Base-by-base conservation (phyloP, 2,888 invertebrate genomes). In the Colletes collaris region DNA sequence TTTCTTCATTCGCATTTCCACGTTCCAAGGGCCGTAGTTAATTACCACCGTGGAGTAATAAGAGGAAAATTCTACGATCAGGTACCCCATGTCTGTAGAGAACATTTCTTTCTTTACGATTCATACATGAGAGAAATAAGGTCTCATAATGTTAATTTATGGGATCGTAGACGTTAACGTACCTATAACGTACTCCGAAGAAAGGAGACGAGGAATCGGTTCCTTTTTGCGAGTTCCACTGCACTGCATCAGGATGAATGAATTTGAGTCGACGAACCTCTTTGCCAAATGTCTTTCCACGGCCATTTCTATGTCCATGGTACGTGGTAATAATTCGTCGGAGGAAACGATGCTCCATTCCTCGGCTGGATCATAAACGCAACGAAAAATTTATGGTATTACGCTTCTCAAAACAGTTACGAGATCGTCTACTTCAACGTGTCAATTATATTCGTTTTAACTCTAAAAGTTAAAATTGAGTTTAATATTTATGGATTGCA, bases 261-360 rank as follows among this genome's bases (percentile, higher is more conserved):
- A 93, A 68, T 93, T 93, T 0, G 90, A 84, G 78, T 91, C 91
- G 13, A 95, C 92, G 83, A 94, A 93, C 53, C 94, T 91, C 68
- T 92, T 93, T 1, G 94, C 93, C 64, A 95, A 88, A 82, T 93
- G 90, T 84, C 95, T 93, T 90, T 96, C 96, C 80, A 95, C 94
- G 1, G 95, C 94, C 90, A 96, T 92, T 71, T 95, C 95, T 69
- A 96, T 95, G 81, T 96, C 96, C 91, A 94, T 93, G n/a, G 86
- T 82, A 7, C 94, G 93, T 7, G 95, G 95, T 86, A 93, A 93
- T 2, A 86, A 90, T 76, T 95, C 94, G 93, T 94, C 87, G 53
- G 81, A 79, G 0, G 86, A 79, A 37, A 93, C 84, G 13, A 93
- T 78, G 3, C 86, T 88, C 93, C 93, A 93, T 27, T 86, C 91